phyloP scores from a whole-genome alignment of 1,140 invertebrate genomes.

The Neelides sp. region DNA sequence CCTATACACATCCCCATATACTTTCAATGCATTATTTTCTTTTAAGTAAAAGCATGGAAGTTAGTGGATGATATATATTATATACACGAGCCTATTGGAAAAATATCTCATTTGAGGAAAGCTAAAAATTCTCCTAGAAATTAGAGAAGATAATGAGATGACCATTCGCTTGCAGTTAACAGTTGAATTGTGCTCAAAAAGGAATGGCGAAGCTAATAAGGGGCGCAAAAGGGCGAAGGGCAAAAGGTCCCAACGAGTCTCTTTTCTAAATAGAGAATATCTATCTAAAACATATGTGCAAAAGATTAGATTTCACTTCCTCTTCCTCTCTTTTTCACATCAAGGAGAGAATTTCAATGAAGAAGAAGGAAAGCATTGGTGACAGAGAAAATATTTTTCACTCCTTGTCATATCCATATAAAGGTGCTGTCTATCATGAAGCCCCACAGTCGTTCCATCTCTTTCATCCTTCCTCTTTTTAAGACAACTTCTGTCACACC shows the following conservation, averaged over 20 bases:
- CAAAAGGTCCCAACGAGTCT: not conserved
- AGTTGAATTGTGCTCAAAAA: too few species aligned
- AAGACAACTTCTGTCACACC: not conserved
- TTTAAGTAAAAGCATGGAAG: too few species aligned
- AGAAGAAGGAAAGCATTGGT: not conserved
- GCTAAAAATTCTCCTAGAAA: not conserved
- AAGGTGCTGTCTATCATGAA: not conserved
- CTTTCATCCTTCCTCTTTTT: not conserved
- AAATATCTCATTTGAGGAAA: not conserved
- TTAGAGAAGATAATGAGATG: conserved; percentile 1
- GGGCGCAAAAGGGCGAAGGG: too few species aligned
- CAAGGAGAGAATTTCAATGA: not conserved
- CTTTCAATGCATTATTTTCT: too few species aligned
- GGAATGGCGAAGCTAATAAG: too few species aligned
- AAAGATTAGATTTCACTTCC: conserved; percentile 9
- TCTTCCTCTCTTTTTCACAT: not conserved
- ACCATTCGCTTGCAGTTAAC: not conserved
- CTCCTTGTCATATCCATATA: not conserved
- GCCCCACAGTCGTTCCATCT: not conserved
- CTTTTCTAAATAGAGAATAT: not conserved
- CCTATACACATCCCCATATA: too few species aligned
- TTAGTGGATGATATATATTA: too few species aligned
- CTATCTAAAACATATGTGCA: conserved; percentile 8
- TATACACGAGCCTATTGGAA: not conserved
- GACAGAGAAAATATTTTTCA: not conserved